Percentiles rank a stretch among this genome's conserved stretches.
Evolutionary conservation across 37 sponge, comb jelly and placozoan species (phyloP).

Genomic region (Ianthella basta): DNA sequence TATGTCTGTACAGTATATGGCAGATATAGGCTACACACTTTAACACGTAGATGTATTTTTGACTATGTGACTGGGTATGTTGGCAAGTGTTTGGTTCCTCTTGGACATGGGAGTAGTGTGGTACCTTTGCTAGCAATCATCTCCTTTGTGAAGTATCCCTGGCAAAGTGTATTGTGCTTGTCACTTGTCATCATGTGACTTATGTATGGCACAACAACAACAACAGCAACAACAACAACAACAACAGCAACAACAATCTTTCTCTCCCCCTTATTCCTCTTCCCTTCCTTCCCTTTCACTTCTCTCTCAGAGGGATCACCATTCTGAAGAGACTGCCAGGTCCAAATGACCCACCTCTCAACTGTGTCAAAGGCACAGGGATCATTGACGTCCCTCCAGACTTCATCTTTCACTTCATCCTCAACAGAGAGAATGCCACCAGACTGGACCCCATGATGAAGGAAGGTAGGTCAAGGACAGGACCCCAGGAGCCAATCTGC

Average conservation of each 20-base stretch:
- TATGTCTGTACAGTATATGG: neutral
- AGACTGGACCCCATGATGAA: conserved; percentile 67
- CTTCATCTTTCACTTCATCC: conserved; percentile 54
- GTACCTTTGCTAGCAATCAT: no score
- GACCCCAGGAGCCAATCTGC: neutral
- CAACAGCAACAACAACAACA: no score
- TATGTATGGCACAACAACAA: no score
- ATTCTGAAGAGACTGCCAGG: conserved; percentile 63
- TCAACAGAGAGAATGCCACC: conserved; percentile 9
- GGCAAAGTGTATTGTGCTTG: no score
- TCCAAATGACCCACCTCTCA: conserved; percentile 51
- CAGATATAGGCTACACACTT: neutral
- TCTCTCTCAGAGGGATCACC: conserved; percentile 27
- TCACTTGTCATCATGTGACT: no score
- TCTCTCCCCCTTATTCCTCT: neutral
- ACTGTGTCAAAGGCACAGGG: conserved; percentile 70
- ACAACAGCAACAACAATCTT: no score
- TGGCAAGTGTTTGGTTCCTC: no score
- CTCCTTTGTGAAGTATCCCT: no score
- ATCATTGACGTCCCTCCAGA: conserved; percentile 63
- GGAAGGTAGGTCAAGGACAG: conserved; percentile 16
- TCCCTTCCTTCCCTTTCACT: neutral
- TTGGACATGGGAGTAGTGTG: no score
- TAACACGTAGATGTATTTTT: neutral
- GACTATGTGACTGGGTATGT: no score